phyloP scores from a whole-genome alignment of 2,797 vertebrate genomes.

The Pantherophis vulpinus region DNA sequence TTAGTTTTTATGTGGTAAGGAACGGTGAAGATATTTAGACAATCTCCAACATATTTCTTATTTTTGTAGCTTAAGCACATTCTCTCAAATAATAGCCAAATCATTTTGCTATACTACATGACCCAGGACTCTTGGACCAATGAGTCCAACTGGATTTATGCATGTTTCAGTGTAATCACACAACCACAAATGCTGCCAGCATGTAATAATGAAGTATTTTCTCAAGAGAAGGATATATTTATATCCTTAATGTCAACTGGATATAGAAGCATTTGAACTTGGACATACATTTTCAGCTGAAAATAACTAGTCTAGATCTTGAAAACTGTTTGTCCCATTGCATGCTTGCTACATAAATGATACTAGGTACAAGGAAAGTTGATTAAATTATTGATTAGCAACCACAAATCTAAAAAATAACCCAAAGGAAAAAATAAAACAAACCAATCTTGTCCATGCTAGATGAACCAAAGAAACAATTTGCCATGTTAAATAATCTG shows the following conservation, averaged over 20 bases:
- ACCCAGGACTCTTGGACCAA: not conserved
- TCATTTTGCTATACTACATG: not conserved
- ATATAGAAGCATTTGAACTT: not conserved
- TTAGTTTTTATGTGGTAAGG: not conserved
- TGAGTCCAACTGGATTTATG: not conserved
- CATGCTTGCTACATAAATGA: conserved; percentile 9
- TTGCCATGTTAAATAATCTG: not conserved
- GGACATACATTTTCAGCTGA: not conserved
- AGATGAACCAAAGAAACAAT: not conserved
- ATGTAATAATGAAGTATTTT: not conserved
- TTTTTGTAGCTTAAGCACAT: not conserved
- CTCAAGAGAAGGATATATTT: not conserved
- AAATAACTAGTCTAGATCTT: not conserved
- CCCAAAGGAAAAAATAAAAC: not conserved
- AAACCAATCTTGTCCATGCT: not conserved
- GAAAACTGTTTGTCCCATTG: not conserved
- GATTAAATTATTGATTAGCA: conserved; percentile 14
- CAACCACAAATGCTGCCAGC: not conserved
- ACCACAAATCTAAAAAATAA: not conserved
- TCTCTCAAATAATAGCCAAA: not conserved
- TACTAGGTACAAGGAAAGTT: not conserved
- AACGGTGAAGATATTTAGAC: not conserved
- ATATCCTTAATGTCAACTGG: not conserved
- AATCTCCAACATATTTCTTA: not conserved
- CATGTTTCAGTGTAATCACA: not conserved